These are phyloP conservation scores for Chrosomus eos DNA, from an alignment of 2,797 vertebrate genomes.

Conservation along the genomic window DNA sequence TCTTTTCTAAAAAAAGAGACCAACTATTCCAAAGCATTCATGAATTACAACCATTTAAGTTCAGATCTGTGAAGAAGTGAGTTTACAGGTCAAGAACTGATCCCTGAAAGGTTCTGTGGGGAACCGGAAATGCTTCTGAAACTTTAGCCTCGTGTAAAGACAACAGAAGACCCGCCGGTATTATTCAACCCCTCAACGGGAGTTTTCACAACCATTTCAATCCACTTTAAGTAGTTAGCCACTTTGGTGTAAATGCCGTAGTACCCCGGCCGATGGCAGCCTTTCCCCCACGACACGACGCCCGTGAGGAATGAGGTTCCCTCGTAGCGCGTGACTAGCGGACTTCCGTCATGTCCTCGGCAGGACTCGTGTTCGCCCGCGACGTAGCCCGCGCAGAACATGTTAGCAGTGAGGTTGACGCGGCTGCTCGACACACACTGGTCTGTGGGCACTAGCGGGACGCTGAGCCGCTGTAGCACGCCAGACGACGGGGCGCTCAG, in stretches of 20 bases:
- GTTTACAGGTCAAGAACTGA: too few species aligned
- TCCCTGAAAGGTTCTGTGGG: too few species aligned
- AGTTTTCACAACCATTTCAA: slow-evolving; percentile 61
- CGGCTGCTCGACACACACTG: slow-evolving; percentile 73
- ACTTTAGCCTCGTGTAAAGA: not conserved
- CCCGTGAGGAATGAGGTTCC: slow-evolving; percentile 77
- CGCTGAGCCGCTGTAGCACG: slow-evolving; percentile 75
- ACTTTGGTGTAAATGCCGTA: slow-evolving; percentile 87
- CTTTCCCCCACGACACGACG: slow-evolving; percentile 87
- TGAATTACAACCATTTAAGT: too few species aligned
- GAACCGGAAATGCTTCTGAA: not conserved
- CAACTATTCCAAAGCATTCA: too few species aligned
- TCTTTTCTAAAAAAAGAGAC: too few species aligned
- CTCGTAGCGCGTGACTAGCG: slow-evolving; percentile 80
- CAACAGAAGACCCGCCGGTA: not conserved
- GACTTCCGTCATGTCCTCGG: slow-evolving; percentile 86
- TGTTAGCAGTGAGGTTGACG: slow-evolving; percentile 81
- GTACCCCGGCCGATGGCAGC: slow-evolving; percentile 79
- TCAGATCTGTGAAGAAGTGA: too few species aligned
- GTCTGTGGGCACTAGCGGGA: slow-evolving; percentile 78
- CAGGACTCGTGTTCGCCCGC: slow-evolving; percentile 81
- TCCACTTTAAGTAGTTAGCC: slow-evolving; percentile 82
- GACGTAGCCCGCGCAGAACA: slow-evolving; percentile 91
- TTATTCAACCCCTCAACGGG: not conserved
- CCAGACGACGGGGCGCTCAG: slow-evolving; percentile 59